Evolutionary conservation across 2,113 vertebrate genomes (phyloP).

Genomic region (Heteronetta atricapilla): DNA sequence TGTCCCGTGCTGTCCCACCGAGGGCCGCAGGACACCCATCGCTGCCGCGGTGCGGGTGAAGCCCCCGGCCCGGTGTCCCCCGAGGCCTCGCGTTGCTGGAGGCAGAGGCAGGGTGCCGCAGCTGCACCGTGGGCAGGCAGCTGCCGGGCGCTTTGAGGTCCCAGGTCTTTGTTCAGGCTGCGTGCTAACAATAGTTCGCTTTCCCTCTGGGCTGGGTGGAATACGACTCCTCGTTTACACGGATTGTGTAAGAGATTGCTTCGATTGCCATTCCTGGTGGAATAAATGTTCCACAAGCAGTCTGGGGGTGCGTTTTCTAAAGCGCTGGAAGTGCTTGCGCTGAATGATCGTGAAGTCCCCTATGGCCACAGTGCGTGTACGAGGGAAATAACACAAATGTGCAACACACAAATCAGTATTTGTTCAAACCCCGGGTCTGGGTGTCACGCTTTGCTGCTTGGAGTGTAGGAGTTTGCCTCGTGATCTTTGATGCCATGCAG

Average conservation of each 20-base stretch:
- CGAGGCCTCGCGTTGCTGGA: background rate
- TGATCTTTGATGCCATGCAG: background rate
- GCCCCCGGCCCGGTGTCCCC: background rate
- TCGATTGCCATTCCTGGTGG: background rate
- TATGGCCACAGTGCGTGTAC: rapidly evolving
- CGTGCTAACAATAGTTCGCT: rapidly evolving
- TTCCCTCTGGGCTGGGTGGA: rapidly evolving
- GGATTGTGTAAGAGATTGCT: background rate
- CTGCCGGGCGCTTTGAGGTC: rapidly evolving
- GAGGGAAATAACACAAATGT: background rate
- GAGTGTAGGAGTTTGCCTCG: background rate
- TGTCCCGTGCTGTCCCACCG: background rate
- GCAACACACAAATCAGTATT: background rate
- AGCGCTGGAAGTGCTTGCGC: rapidly evolving
- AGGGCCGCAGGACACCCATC: too few relatives aligned
- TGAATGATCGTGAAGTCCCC: rapidly evolving
- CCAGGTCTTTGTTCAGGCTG: too few relatives aligned
- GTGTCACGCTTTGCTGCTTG: background rate
- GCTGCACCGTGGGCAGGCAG: rapidly evolving
- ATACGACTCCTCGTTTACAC: rapidly evolving
- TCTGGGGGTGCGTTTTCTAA: background rate
- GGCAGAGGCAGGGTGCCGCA: rapidly evolving
- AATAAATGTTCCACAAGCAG: rapidly evolving
- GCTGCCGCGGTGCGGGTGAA: too few relatives aligned
- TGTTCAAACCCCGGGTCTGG: rapidly evolving